Conservation (phyloP, 30 jellyfish, hydroid and myxozoan genomes). For the Kudoa iwatai region DNA sequence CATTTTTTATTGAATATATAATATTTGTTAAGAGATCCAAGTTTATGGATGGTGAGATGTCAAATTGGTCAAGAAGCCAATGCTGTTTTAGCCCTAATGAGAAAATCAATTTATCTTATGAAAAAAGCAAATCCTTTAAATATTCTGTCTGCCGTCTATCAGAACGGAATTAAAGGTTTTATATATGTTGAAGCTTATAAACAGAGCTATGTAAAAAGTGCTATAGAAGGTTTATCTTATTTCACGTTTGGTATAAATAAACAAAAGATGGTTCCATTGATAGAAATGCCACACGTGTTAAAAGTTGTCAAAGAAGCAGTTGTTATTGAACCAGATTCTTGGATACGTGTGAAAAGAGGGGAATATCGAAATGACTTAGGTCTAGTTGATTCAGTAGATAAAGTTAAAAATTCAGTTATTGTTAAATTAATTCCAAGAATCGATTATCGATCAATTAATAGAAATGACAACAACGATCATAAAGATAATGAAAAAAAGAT, state of each 20-base stretch:
- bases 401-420: background rate
- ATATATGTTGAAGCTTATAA: conserved; percentile 67
- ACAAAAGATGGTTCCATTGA: conserved; percentile 83
- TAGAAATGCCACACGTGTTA: conserved; percentile 78
- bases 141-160: conserved; percentile 59
- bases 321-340: conserved; percentile 33
- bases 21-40: no score
- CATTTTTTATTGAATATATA: no score
- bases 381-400: conserved; percentile 8
- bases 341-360: conserved; percentile 88
- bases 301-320: conserved; percentile 52
- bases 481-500: background rate
- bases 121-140: conserved; percentile 42
- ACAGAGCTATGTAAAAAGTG: conserved; percentile 66
- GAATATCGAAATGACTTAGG: conserved; percentile 67
- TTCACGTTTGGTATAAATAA: conserved; percentile 50
- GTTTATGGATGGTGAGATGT: conserved; percentile 80
- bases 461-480: no score
- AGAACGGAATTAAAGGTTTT: conserved; percentile 61
- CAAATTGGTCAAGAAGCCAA: conserved; percentile 84
- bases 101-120: conserved; percentile 24
- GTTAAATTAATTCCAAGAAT: background rate
- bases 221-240: conserved; percentile 76
- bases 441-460: background rate
- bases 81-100: conserved; percentile 51